Evolutionary conservation across 2,113 vertebrate genomes (phyloP).

Genomic region (Andinoacara biseriatus): DNA sequence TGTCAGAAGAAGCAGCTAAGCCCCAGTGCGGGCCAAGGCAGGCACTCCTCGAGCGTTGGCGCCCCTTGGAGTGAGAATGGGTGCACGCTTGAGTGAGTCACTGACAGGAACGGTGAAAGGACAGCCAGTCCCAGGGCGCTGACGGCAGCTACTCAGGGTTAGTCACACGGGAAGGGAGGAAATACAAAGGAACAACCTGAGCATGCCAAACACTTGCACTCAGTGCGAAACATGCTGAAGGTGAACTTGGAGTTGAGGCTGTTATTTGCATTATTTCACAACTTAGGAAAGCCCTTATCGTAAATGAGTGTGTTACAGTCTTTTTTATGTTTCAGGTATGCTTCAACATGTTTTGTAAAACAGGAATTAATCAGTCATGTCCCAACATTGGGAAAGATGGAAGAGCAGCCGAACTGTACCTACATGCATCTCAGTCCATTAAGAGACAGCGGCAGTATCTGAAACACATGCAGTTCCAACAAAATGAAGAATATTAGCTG

Average conservation of each 20-base stretch:
- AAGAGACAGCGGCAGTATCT: not conserved
- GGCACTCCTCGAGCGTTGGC: conserved; percentile 23
- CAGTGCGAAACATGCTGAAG: not conserved
- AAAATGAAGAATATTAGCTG: not conserved
- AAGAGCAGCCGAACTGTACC: not conserved
- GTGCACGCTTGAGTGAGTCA: conserved; percentile 54
- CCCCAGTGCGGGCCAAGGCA: conserved; percentile 27
- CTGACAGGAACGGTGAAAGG: conserved; percentile 59
- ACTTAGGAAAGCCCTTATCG: not conserved
- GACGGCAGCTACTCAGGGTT: conserved; percentile 51
- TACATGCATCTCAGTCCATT: not conserved
- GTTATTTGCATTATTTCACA: conserved; percentile 20
- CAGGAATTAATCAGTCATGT: not conserved
- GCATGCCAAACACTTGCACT: conserved; percentile 35
- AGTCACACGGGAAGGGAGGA: conserved; percentile 54
- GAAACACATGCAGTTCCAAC: not conserved
- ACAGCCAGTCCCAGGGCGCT: conserved; percentile 60
- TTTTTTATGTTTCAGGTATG: not conserved
- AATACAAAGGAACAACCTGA: conserved; percentile 54
- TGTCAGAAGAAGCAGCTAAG: conserved; percentile 39
- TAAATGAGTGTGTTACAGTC: not conserved
- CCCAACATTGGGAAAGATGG: not conserved
- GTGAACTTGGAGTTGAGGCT: not conserved
- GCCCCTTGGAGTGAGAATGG: conserved; percentile 52
- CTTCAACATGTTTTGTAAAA: not conserved